phyloP scores from a whole-genome alignment of 2,113 vertebrate species.

The Dasypus novemcinctus region DNA sequence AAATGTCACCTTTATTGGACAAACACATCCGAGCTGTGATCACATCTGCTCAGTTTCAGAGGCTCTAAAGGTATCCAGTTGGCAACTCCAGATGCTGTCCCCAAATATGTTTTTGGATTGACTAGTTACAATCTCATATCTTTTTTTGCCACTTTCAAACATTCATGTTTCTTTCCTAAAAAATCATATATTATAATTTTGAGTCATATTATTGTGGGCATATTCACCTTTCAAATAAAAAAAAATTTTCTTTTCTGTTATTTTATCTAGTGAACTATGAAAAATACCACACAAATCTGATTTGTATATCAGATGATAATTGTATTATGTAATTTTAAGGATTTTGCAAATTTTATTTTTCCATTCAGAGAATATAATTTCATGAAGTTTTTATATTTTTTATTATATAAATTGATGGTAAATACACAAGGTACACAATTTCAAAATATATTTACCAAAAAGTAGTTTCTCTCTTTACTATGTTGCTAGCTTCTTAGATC shows the following conservation, averaged over 20 bases:
- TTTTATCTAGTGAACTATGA: constrained; percentile 30
- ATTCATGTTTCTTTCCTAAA: background rate
- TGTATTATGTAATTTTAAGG: background rate
- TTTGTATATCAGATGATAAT: background rate
- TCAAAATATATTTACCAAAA: background rate
- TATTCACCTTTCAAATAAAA: background rate
- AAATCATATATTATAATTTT: background rate
- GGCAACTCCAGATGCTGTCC: background rate
- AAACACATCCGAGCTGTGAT: background rate
- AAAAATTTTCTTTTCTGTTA: background rate
- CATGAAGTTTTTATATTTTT: background rate
- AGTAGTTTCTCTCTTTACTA: background rate
- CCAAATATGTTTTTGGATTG: background rate
- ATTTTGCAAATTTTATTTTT: background rate
- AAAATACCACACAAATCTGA: background rate
- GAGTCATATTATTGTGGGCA: background rate
- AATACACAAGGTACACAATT: background rate
- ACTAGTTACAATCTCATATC: background rate
- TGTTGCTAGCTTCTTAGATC: background rate
- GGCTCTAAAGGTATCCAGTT: background rate
- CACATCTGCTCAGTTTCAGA: background rate
- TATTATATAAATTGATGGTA: background rate
- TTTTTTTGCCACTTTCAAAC: background rate
- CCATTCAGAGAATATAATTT: background rate
- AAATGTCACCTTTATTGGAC: background rate